Evolutionary conservation across 2,797 vertebrate species (phyloP).

Genomic region (Hippopotamyrus pictus): DNA sequence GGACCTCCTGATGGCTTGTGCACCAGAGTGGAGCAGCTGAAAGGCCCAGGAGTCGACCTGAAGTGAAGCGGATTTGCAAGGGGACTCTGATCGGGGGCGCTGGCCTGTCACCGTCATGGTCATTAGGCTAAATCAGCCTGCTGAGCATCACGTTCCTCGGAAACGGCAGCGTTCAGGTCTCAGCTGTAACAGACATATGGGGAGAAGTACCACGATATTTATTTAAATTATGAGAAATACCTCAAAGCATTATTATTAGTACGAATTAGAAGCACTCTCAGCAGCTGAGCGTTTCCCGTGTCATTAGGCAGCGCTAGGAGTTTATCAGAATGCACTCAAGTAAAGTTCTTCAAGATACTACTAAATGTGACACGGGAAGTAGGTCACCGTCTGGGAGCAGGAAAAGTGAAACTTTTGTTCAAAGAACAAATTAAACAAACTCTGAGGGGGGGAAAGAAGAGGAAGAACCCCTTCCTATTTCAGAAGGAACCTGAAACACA

Average conservation of each 20-base stretch:
- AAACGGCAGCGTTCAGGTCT: slow-evolving; percentile 60
- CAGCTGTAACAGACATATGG: slow-evolving; percentile 52
- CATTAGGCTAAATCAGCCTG: slow-evolving; percentile 72
- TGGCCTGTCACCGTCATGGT: slow-evolving; percentile 64
- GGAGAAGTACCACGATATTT: slow-evolving; percentile 32
- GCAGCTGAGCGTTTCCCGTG: not conserved
- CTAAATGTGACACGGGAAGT: not conserved
- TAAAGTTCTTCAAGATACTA: not conserved
- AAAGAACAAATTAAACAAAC: slow-evolving; percentile 22
- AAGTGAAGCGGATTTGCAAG: slow-evolving; percentile 67
- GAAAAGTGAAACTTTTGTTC: slow-evolving; percentile 16
- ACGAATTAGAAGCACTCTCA: not conserved
- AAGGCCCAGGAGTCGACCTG: slow-evolving; percentile 65
- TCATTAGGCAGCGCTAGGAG: not conserved
- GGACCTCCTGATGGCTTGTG: slow-evolving; percentile 73
- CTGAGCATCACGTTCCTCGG: slow-evolving; percentile 61
- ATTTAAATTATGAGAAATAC: slow-evolving; percentile 48
- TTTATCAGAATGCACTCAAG: not conserved
- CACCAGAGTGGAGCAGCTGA: slow-evolving; percentile 62
- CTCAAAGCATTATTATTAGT: slow-evolving; percentile 15
- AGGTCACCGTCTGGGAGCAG: not conserved
- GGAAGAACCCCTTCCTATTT: not conserved
- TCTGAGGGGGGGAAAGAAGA: not conserved
- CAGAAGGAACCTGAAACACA: not conserved
- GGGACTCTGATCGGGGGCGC: slow-evolving; percentile 68